Base-by-base conservation (phyloP, 2,113 vertebrate species). In the Ceyx margarethae region DNA sequence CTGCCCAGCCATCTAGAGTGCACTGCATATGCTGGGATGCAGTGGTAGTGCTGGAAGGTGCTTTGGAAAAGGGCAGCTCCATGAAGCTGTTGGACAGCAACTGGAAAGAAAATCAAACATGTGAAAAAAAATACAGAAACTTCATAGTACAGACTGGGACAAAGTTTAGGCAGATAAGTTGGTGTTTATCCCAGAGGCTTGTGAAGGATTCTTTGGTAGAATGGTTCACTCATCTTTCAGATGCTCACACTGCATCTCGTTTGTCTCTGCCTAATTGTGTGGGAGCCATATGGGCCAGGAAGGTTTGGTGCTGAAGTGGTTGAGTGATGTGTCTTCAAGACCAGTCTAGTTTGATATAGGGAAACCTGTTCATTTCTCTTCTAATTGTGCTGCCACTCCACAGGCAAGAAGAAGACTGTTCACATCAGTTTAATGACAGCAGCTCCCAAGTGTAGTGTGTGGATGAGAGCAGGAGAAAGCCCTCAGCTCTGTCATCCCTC, bases 61-160 rank as follows among this genome's bases (percentile, higher is more conserved):
- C 53, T 68, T 83, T 78, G 50, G 43, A 76, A 84, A 82, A 60
- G 68, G 37, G 79, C 50, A 71, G 71, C 75, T 56, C 60, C 25
- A 4, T 89, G 43, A 64, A 53, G 66, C n/a, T 66, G 48, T 25
- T 22, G 45, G 35, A 10, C 23, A 46, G 64, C 84, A 89, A 60
- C 37, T 82, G 79, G 93, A 94, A 91, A 74, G 62, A 83, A 95
- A 82, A 88, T 67, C 35, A 83, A 87, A 66, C 3, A 26, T 53
- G 50, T 19, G 35, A 73, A 73, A 37, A 43, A 58, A 43, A 58
- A 10, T 1, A 5, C 35, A 60, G 56, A 78, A 87, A 46, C n/a
- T 60, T 33, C 10, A 20, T 10, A 28, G 11, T 68, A 58, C 31
- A 48, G 85, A 15, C 33, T 43, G 56, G 50, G 57, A 43, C 40